phyloP scores from a whole-genome alignment of 2,113 vertebrate genomes.

The Ardeotis arabs region DNA sequence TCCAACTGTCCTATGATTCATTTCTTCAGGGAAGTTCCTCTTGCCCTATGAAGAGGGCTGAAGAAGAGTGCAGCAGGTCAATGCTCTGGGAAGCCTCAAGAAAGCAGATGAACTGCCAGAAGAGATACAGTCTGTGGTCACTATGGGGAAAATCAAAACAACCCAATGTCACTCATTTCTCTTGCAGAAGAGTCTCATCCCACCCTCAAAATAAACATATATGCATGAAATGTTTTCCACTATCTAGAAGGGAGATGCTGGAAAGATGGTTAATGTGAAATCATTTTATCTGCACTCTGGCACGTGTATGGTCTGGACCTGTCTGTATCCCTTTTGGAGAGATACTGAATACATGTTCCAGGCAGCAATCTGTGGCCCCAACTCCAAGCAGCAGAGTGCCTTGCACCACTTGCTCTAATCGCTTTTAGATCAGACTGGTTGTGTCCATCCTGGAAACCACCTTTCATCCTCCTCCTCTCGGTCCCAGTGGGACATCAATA shows the following conservation, averaged over 20 bases:
- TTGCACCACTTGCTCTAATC: neutral
- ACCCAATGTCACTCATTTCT: neutral
- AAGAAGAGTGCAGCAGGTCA: neutral
- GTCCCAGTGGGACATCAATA: neutral
- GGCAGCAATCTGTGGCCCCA: neutral
- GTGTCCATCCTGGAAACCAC: neutral
- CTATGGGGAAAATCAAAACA: neutral
- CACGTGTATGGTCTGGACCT: neutral
- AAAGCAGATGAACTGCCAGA: neutral
- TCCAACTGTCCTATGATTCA: neutral
- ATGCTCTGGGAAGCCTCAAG: neutral
- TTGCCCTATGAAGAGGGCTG: neutral
- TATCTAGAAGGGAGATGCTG: neutral
- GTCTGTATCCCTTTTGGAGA: neutral
- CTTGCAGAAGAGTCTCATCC: neutral
- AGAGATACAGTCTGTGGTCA: neutral
- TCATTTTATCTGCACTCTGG: neutral
- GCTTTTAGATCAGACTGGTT: neutral
- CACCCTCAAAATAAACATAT: neutral
- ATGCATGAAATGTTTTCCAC: neutral
- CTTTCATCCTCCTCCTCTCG: neutral
- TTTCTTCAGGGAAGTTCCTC: neutral
- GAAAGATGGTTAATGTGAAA: neutral
- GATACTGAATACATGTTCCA: neutral
- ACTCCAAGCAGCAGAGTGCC: neutral